These are phyloP conservation scores for Psephotus haematonotus DNA, from an alignment of 2,113 vertebrate genomes.

Conservation along the genomic window DNA sequence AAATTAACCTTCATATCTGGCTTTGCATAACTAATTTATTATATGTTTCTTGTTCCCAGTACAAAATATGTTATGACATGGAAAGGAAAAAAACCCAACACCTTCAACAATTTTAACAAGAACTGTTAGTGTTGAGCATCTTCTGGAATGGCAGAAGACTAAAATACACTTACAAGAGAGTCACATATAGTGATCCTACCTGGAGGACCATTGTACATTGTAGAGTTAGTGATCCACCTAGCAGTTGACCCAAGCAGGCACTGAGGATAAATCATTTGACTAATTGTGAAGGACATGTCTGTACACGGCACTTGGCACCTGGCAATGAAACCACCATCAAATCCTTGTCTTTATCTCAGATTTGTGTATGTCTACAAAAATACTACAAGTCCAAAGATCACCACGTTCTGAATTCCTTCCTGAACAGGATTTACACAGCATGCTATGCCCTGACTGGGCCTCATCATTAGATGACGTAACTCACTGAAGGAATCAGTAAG, in stretches of 20 bases:
- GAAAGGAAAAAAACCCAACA: background rate
- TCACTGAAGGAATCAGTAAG: background rate
- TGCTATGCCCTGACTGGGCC: background rate
- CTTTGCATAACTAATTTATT: background rate
- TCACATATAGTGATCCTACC: background rate
- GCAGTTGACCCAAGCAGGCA: background rate
- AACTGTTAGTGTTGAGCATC: background rate
- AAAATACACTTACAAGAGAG: background rate
- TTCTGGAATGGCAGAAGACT: background rate
- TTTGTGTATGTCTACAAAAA: background rate
- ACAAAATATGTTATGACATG: background rate
- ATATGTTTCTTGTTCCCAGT: background rate
- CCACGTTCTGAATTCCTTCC: background rate
- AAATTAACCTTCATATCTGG: background rate
- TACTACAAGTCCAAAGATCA: background rate
- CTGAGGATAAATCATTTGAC: background rate
- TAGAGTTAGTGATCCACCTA: background rate
- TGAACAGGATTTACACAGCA: rapidly evolving
- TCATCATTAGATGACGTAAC: background rate
- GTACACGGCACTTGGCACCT: background rate
- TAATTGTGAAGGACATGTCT: background rate
- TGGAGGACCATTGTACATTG: background rate
- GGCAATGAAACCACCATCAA: rapidly evolving
- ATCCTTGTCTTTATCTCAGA: background rate
- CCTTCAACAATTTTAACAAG: background rate